Evolutionary conservation across 2,113 vertebrate species (phyloP), one percentile per base, ranked within the genome.

Genomic region (Oncorhynchus clarkii): DNA sequence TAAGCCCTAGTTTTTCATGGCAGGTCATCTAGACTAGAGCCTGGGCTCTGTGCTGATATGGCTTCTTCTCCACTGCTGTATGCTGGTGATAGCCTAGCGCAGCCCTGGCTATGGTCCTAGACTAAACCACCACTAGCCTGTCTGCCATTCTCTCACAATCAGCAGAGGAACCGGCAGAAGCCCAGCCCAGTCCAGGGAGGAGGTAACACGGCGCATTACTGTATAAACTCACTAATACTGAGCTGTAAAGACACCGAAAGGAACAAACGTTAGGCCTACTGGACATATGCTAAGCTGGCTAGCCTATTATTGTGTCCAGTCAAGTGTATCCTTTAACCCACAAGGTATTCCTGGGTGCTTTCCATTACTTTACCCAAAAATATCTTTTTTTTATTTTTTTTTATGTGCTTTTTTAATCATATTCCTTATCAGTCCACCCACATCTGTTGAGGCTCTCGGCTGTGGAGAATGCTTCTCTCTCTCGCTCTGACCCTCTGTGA

Each of bases 1-100:
- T 34, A n/a, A 70, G 68, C 22, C 69, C 45, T 79, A 76, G 74
- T 89, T 77, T 87, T 79, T 88, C 65, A 84, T 78, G 78, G 79
- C 80, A 77, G 77, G 49, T 76, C 67, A 70, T 89, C 83, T 86
- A 78, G 67, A 73, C 31, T 68, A 74, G 34, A 22, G 67, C 26
- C 18, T 24, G 12, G 13, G 14, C 39, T 45, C 39, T 45, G 39
- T 57, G 16, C 24, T 54, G 66, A 34, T 72, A 39, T 62, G 71
- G 27, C 18, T 59, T 24, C 49, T 54, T 54, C 4, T 54, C 51
- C 16, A 54, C 24, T 51, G 3, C 51, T 59, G 51, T 29, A 18
- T 12, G 51, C 70, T 71, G 48, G 24, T 57, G 76, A 62, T 70
- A 27, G 64, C 68, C 59, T 72, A 14, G 54, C 20, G 1, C n/a